Percentiles rank a stretch among this genome's conserved stretches.
These are phyloP conservation scores for Calliphora vicina DNA, from an alignment of 1,140 invertebrate species.

Conservation along the genomic window DNA sequence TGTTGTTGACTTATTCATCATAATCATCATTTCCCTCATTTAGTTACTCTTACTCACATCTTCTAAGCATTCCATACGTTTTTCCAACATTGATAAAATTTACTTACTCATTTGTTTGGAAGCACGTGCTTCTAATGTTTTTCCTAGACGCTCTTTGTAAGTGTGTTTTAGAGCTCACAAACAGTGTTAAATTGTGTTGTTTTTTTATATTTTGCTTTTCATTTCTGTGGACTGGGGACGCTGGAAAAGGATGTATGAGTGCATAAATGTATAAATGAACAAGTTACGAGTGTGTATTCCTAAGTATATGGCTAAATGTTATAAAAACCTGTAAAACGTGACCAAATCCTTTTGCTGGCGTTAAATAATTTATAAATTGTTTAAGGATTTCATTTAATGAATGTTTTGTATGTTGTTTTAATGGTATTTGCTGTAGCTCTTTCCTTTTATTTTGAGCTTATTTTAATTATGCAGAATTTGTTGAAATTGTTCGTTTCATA, in stretches of 20 bases:
- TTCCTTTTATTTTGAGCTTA: background rate
- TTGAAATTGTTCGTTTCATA: background rate
- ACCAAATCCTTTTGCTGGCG: slow-evolving; percentile 8
- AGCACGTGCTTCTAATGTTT: slow-evolving; percentile 18
- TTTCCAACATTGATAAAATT: background rate
- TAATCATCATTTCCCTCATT: background rate
- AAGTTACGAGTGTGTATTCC: too few relatives aligned
- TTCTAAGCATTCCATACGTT: background rate
- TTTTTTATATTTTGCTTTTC: background rate
- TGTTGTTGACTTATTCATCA: background rate
- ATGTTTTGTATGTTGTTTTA: background rate
- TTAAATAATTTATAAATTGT: slow-evolving; percentile 31
- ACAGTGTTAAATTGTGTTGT: slow-evolving; percentile 14
- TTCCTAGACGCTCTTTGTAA: background rate
- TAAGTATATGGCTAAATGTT: too few relatives aligned
- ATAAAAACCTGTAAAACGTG: slow-evolving; percentile 29
- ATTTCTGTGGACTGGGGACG: background rate
- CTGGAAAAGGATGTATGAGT: background rate
- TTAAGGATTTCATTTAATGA: background rate
- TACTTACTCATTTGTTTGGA: slow-evolving; percentile 18
- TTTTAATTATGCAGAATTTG: slow-evolving; percentile 22
- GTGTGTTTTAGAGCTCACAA: background rate
- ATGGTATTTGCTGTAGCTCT: background rate
- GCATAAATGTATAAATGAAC: background rate
- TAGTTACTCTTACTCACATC: too few relatives aligned